Evolutionary conservation across 2,888 invertebrate genomes (phyloP).

Genomic region (Polyommatus icarus): DNA sequence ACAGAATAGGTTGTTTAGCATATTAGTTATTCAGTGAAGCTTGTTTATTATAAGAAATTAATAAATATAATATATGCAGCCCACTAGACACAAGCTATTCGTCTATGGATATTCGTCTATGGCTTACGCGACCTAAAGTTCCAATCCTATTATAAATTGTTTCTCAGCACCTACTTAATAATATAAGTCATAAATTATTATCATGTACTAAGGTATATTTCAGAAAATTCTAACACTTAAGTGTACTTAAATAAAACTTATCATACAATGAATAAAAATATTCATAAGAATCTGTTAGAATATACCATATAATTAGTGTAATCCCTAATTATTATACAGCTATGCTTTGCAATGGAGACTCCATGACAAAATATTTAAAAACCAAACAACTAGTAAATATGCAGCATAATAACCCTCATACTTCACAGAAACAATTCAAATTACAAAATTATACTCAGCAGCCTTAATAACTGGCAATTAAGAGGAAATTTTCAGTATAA

Average conservation of each 20-base stretch:
- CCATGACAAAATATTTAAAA: conserved; percentile 23
- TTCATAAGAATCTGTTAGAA: background rate
- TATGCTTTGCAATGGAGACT: background rate
- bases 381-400: conserved; percentile 27
- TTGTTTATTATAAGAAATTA: background rate
- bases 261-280: background rate
- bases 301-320: background rate
- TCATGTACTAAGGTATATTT: background rate
- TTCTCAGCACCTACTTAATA: background rate
- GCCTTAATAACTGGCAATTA: conserved; percentile 34
- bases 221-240: background rate
- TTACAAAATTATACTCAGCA: conserved; percentile 32
- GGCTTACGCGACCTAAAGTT: too few species aligned
- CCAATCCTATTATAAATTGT: background rate
- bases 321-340: conserved; percentile 14
- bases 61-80: background rate
- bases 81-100: too few species aligned
- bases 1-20: too few species aligned
- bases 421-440: conserved; percentile 30
- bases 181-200: background rate
- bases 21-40: too few species aligned
- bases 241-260: background rate
- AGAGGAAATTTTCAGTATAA: conserved; percentile 43
- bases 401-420: conserved; percentile 23
- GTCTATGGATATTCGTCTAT: too few species aligned